Evolutionary conservation across 2,113 vertebrate genomes (phyloP), one percentile per base, ranked within the genome.

Genomic region (Callipepla californica): DNA sequence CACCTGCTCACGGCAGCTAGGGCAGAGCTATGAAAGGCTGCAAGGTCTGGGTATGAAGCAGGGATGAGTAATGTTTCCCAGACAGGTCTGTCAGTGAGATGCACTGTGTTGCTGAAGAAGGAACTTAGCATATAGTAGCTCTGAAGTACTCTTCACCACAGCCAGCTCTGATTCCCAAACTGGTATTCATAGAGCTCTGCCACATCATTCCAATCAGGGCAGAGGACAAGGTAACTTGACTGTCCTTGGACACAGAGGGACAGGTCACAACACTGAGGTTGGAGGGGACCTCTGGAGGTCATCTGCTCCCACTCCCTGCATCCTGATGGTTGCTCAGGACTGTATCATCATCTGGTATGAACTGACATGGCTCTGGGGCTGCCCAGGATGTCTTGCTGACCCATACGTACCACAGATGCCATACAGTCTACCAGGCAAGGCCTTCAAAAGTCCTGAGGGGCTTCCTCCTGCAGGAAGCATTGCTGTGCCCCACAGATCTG

Each of bases 321-420:
- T 18, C 25, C 40, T 7, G 16, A 26, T 28, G 25, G 61, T 12
- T 63, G 10, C 61, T 26, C 38, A 63, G 10, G 17, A 63, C 23
- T 15, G 25, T 18, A 25, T 36, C 21, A 48, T 14, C 26, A 61
- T 3, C 22, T 6, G 22, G 19, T 22, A 23, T 26, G 61, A 66
- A 70, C 4, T 0, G 0, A 13, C 23, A 44, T 3, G 19, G 22
- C 20, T 62, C 82, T 70, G 0, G 1, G 47, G 58, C n/a, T 55
- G 57, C 12, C 18, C 1, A 0, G 32, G 36, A 44, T 4, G 4
- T 18, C 1, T 0, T 78, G 48, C 44, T 44, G 16, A 45, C 65
- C 50, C 53, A n/a, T 1, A 0, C 3, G 21, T 58, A 28, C 36
- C 7, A 4, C 28, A 62, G 23, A 22, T n/a, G 59, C 20, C 34